phyloP scores from a whole-genome alignment of 1,140 invertebrate genomes.

The Rhopalosiphum padi region DNA sequence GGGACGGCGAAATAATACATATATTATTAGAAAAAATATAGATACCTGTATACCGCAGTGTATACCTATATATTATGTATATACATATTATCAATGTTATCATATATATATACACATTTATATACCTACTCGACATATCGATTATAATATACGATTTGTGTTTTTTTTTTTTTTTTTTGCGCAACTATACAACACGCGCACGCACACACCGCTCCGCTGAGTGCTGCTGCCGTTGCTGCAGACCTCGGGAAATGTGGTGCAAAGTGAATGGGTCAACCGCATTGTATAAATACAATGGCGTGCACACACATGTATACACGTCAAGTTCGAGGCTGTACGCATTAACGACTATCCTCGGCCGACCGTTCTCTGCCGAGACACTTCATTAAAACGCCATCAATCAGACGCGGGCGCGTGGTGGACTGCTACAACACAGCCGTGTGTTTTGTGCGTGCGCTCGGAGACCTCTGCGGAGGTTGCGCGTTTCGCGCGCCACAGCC shows the following conservation, averaged over 20 bases:
- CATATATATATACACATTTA: neutral
- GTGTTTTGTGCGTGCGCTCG: neutral
- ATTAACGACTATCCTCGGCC: conserved; percentile 32
- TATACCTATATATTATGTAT: too few species aligned
- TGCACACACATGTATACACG: neutral
- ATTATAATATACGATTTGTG: conserved; percentile 11
- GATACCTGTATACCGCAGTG: too few species aligned
- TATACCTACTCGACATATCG: neutral
- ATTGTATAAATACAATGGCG: conserved; percentile 9
- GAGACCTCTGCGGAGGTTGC: neutral
- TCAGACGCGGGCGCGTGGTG: neutral
- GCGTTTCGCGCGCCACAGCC: neutral
- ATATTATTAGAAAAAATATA: neutral
- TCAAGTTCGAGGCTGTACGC: conserved; percentile 49
- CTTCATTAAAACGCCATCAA: conserved; percentile 57
- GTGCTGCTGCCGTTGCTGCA: neutral
- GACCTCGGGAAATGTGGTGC: conserved; percentile 48
- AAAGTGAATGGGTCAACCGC: conserved; percentile 54
- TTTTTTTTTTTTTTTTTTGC: neutral
- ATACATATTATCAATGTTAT: too few species aligned
- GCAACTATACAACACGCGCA: neutral
- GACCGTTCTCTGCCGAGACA: conserved; percentile 1
- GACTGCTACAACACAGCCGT: neutral
- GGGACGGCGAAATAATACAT: neutral
- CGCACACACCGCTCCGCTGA: neutral